Percentiles rank a stretch among this genome's conserved stretches.
Evolutionary conservation across 1,140 invertebrate species (phyloP).

Genomic region (Neomicropteryx cornuta): DNA sequence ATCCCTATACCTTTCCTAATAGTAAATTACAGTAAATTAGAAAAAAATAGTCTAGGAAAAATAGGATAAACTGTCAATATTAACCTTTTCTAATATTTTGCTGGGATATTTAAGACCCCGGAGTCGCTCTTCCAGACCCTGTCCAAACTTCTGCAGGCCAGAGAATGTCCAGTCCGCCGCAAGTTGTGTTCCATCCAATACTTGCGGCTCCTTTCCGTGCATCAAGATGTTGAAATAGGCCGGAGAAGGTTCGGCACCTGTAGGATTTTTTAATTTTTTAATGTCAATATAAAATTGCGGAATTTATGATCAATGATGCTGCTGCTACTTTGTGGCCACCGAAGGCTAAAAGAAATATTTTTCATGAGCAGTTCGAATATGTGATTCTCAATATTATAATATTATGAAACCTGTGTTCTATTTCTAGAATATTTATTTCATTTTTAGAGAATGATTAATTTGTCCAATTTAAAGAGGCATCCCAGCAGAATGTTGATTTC

Average conservation of each 20-base stretch:
- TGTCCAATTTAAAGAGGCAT: no score
- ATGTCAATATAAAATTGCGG: no score
- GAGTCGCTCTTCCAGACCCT: slow-evolving; percentile 81
- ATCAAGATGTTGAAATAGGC: slow-evolving; percentile 90
- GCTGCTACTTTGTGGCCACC: no score
- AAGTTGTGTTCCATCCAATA: slow-evolving; percentile 82
- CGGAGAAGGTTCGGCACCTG: slow-evolving; percentile 86
- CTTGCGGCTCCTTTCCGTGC: slow-evolving; percentile 73
- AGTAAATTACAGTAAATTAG: not conserved
- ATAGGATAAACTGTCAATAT: slow-evolving; percentile 2
- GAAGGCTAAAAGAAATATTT: no score
- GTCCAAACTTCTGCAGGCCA: slow-evolving; percentile 88
- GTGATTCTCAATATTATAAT: no score
- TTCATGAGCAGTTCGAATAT: no score
- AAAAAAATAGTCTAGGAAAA: not conserved
- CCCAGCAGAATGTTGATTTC: no score
- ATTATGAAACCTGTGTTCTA: no score
- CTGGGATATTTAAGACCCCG: slow-evolving; percentile 71
- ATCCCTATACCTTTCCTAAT: not conserved
- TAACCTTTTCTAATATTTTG: slow-evolving; percentile 81
- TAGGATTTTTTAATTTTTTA: slow-evolving; percentile 8
- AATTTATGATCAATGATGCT: no score
- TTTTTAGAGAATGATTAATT: no score
- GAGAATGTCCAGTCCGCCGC: slow-evolving; percentile 90
- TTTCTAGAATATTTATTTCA: no score